Base-by-base conservation (phyloP, 2,888 invertebrate genomes). In the Thumatha senex region DNA sequence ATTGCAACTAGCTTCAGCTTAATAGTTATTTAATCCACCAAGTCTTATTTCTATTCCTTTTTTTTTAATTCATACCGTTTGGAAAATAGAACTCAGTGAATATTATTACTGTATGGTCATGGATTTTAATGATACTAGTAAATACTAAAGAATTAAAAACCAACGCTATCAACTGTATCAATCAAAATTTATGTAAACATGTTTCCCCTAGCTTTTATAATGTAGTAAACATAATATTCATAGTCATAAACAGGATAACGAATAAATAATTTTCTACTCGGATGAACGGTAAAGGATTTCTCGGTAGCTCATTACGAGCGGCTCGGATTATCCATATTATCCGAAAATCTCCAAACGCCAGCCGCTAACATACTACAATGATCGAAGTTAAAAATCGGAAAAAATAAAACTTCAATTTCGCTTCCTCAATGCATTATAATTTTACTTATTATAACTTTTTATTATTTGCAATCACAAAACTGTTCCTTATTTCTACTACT, bases 241-340 rank as follows among this genome's bases (percentile, higher is more conserved):
- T 76, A 78, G 70, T 74, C 70, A 76, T 78, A 76, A 81, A 74
- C 76, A 75, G 71, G 67, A 75, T 72, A 79, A 81, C 83, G 82
- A 84, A 86, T 86, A 82, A 84, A 82, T 84, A 82, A 86, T 86
- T 83, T 85, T 76, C 76, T 65, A 80, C 77, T 76, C 74, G 76
- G 78, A 71, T 79, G 80, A 78, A 77, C 80, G 73, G 73, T 74
- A 78, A 78, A 81, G 76, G 76, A 80, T 80, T 76, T 73, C 72
- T 72, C 72, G 76, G 76, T 74, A 74, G 83, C 82, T 77, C 85
- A 83, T 86, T 82, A 76, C 76, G 74, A 82, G 80, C 82, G 72
- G 65, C 76, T 68, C 62, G 84, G 87, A 85, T 87, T 82, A 86
- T 86, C 87, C 86, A 86, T 82, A 87, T 86, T 86, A 87, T 86